A percentile compares a stretch with the other conserved stretches of the same genome.
Evolutionary conservation across 1,140 invertebrate species (phyloP).

Genomic region (Diorhabda sublineata): DNA sequence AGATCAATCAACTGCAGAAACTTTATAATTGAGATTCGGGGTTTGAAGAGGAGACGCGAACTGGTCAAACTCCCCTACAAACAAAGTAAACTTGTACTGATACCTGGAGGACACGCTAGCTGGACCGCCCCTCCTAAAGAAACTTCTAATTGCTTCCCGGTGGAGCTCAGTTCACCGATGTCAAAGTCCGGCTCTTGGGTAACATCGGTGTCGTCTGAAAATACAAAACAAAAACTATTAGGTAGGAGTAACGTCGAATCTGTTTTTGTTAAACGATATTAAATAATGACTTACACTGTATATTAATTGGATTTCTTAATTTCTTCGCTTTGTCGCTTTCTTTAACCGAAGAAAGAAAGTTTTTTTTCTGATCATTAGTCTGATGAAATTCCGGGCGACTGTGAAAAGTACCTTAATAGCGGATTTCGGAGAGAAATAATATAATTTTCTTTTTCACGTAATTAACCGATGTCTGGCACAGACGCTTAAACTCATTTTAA

Average conservation of each 20-base stretch:
- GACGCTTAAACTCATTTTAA: constrained; percentile 14
- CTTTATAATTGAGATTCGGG: constrained; percentile 4
- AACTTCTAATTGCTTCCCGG: constrained; percentile 68
- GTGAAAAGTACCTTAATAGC: neutral
- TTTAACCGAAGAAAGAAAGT: neutral
- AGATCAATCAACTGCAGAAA: neutral
- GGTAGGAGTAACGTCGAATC: neutral
- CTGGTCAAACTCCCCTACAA: neutral
- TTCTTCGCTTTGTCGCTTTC: neutral
- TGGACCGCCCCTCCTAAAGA: constrained; percentile 79
- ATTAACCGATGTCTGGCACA: constrained; percentile 12
- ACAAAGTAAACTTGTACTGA: constrained; percentile 2
- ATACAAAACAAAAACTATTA: constrained; percentile 17
- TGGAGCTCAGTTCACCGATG: constrained; percentile 45
- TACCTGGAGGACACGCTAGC: constrained; percentile 74
- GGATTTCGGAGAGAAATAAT: constrained; percentile 1
- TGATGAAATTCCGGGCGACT: neutral
- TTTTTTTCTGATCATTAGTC: neutral
- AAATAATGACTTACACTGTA: too few species aligned
- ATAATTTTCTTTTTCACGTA: neutral
- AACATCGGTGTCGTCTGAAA: constrained; percentile 59
- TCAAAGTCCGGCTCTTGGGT: constrained; percentile 53
- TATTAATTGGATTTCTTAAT: neutral
- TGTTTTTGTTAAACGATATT: too few species aligned
- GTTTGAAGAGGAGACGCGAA: neutral